Evolutionary conservation across 2,113 vertebrate genomes (phyloP).

Genomic region (Porphyrio hochstetteri): DNA sequence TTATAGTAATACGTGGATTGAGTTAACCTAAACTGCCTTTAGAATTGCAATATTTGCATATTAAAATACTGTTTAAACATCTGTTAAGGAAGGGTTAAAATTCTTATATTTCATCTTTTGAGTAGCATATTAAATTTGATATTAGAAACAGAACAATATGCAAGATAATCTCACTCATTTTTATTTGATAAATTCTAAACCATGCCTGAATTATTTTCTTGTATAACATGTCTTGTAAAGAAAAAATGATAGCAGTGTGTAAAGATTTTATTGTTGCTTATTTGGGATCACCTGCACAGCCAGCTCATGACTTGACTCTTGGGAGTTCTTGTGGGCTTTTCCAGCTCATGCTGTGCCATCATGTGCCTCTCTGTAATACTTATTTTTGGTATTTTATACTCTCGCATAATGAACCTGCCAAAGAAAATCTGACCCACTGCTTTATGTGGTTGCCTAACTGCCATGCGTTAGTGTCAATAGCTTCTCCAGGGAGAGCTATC

Average conservation of each 20-base stretch:
- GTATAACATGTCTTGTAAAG: background rate
- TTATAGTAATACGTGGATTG: background rate
- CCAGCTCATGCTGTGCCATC: background rate
- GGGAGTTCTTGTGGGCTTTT: background rate
- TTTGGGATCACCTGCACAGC: background rate
- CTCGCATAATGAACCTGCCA: background rate
- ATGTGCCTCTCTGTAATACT: background rate
- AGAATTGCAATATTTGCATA: background rate
- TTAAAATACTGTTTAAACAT: background rate
- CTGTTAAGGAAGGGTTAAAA: background rate
- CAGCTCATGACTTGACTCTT: background rate
- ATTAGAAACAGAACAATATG: background rate
- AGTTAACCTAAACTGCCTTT: background rate
- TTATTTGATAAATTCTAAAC: background rate
- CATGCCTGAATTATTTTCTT: background rate
- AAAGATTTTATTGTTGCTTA: slow-evolving; percentile 8
- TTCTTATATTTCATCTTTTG: background rate
- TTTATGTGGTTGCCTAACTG: background rate
- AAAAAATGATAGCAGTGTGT: background rate
- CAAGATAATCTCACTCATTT: background rate
- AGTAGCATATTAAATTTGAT: background rate
- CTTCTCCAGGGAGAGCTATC: background rate
- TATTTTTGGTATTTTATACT: background rate
- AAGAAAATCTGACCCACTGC: background rate
- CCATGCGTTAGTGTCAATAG: background rate